Conservation (phyloP, 2,113 vertebrate genomes). For the Pongo abelii region DNA sequence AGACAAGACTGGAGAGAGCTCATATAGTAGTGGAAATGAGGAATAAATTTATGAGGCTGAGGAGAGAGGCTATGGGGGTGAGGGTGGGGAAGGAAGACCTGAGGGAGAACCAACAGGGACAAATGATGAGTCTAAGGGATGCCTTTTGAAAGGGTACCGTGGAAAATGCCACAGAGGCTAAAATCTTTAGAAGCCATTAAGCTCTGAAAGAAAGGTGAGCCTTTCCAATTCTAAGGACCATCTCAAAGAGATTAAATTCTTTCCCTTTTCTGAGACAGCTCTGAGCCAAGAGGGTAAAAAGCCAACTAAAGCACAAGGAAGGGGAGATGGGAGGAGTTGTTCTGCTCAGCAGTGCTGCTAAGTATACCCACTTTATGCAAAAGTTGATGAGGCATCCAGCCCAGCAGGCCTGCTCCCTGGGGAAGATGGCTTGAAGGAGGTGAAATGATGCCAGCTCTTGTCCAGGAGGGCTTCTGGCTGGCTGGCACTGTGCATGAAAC, state of each 20-base stretch:
- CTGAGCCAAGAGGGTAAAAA: conserved; percentile 23
- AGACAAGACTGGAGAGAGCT: neutral
- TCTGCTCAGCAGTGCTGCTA: neutral
- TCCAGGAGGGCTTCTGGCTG: neutral
- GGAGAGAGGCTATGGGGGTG: neutral
- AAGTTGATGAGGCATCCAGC: neutral
- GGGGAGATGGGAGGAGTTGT: rapidly evolving
- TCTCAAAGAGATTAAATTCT: neutral
- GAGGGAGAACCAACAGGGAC: neutral
- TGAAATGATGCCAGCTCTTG: neutral
- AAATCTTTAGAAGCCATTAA: neutral
- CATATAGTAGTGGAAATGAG: conserved; percentile 19
- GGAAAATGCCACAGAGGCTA: neutral
- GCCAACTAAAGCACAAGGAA: neutral
- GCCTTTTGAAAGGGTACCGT: neutral
- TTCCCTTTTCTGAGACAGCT: neutral
- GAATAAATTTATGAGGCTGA: conserved; percentile 13
- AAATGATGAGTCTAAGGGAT: neutral
- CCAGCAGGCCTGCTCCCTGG: neutral
- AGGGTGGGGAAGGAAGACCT: neutral
- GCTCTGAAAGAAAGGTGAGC: neutral
- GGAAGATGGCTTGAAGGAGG: conserved; percentile 31
- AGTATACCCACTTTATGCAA: rapidly evolving
- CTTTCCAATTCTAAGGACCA: neutral
- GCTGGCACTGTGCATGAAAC: neutral